phyloP scores from a whole-genome alignment of 2,113 vertebrate species.

The Alexandromys fortis region DNA sequence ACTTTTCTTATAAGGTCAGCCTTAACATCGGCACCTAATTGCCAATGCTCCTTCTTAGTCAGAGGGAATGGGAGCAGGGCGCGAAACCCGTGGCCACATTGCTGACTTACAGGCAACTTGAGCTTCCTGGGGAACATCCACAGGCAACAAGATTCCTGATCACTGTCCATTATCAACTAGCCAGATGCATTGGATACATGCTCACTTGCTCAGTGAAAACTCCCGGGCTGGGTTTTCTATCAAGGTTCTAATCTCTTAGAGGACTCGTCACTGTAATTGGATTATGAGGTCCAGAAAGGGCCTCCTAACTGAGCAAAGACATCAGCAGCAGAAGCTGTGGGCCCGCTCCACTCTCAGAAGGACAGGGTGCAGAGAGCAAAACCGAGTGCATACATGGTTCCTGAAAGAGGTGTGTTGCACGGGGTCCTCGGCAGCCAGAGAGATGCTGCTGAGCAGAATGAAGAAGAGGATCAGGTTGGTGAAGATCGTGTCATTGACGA shows the following conservation, averaged over 20 bases:
- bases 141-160: background rate
- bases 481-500: conserved; percentile 99
- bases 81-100: background rate
- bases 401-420: conserved; percentile 95
- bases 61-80: background rate
- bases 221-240: background rate
- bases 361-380: background rate
- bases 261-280: background rate
- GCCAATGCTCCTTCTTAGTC: background rate
- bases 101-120: background rate
- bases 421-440: conserved; percentile 97
- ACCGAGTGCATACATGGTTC: conserved; percentile 91
- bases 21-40: background rate
- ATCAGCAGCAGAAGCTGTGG: background rate
- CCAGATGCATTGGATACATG: background rate
- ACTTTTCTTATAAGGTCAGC: background rate
- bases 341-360: background rate
- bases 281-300: background rate
- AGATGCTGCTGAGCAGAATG: conserved; percentile 99
- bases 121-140: background rate
- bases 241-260: background rate
- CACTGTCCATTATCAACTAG: background rate
- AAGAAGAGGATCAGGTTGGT: conserved; percentile 99
- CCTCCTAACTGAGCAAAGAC: background rate
- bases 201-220: background rate